Base-by-base conservation (phyloP, 1,140 invertebrate species). In the Dysdera silvatica region DNA sequence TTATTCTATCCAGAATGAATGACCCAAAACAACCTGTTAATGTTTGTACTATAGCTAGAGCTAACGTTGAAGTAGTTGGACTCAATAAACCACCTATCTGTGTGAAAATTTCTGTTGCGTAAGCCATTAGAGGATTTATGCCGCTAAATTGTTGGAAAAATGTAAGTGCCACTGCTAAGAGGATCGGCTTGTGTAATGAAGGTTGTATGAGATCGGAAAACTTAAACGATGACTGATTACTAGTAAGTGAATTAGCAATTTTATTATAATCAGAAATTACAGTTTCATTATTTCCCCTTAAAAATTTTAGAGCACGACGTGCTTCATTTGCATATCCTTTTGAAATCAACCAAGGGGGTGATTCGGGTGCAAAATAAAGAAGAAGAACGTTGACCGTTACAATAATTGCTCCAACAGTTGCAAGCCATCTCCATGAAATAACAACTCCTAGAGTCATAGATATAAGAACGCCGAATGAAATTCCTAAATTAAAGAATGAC, bases 111-210 rank as follows among this genome's bases (percentile, higher is more conserved):
- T 79, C 79, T 16, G 86, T 86, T 0, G 91, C 89, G 72, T 96
- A 95, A 73, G 95, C 95, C 68, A 95, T 92, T 24, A 95, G 85
- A 2, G 91, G 91, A 69, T 93, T 95, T 67, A 94, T 92, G 29
- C 92, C 92, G 66, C 86, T 91, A 61, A 95, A 77, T 75, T 96
- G 92, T 80, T 95, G 91, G 80, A 95, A 90, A 71, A 90, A 84
- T 91, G 95, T 95, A 32, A 96, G 79, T 4, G 87, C 88, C 7
- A 95, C 74, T 0, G 87, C 85, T 40, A 95, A 87, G 0, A 84
- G 70, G 8, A 60, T 40, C 4, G 64, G 64, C 28, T 61, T 66
- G 23, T 60, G 60, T 5, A 56, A 20, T 23, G 37, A 12, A 18
- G 57, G 51, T 35, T 66, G 28, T 20, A 40, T 28, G 24, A 66